Evolutionary conservation across 2,797 vertebrate species (phyloP).

Genomic region (Columba guinea): DNA sequence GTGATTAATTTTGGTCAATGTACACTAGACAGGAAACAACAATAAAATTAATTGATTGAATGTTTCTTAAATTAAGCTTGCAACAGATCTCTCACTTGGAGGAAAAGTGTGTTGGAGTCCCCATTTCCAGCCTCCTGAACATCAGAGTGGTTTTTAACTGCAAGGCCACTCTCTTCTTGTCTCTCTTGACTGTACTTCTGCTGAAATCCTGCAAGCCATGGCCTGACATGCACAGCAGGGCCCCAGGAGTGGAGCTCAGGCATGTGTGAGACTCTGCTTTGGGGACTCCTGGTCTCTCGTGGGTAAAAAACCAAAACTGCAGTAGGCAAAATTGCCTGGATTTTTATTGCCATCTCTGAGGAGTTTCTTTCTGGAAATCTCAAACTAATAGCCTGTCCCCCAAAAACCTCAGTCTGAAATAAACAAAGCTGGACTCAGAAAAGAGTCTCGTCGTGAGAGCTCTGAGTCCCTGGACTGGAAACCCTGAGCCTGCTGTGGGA

Average conservation of each 20-base stretch:
- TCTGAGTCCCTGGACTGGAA: not conserved
- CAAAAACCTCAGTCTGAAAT: not conserved
- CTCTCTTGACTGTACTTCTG: not conserved
- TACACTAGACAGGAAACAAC: not conserved
- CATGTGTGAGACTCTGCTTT: not conserved
- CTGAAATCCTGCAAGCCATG: not conserved
- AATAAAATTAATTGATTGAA: not conserved
- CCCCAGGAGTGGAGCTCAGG: not conserved
- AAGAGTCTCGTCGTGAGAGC: not conserved
- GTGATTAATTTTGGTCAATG: not conserved
- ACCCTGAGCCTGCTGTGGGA: not conserved
- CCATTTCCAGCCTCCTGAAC: not conserved
- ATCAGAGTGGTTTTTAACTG: not conserved
- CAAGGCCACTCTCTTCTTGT: not conserved
- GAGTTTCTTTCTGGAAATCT: not conserved
- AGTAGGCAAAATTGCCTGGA: not conserved
- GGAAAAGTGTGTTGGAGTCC: not conserved
- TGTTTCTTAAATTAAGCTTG: not conserved
- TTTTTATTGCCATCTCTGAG: not conserved
- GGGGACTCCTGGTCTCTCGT: not conserved
- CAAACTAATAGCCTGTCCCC: not conserved
- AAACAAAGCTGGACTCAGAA: not conserved
- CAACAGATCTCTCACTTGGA: not conserved
- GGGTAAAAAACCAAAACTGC: not conserved
- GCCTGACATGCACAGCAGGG: rapidly evolving